phyloP scores from a whole-genome alignment of 2,113 vertebrate genomes.

The Loxodonta africana region DNA sequence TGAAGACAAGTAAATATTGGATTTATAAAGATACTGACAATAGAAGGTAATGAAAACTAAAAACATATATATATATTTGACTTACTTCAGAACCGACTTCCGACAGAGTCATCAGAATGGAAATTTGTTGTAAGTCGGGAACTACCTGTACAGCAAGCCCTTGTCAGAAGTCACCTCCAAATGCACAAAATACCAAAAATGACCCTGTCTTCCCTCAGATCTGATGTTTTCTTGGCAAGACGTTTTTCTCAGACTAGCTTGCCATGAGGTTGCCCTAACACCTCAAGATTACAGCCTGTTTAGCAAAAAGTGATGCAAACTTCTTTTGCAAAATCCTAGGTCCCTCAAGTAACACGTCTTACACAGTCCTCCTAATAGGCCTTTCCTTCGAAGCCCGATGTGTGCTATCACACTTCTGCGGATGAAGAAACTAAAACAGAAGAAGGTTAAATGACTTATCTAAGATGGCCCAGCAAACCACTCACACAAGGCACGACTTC shows the following conservation, averaged over 20 bases:
- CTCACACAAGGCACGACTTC: background rate
- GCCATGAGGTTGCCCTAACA: background rate
- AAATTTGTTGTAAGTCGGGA: background rate
- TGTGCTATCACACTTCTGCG: background rate
- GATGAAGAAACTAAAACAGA: background rate
- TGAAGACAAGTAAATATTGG: background rate
- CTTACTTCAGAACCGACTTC: background rate
- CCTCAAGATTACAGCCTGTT: background rate
- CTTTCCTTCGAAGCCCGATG: background rate
- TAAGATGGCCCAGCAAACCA: constrained; percentile 62
- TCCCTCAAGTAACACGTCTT: background rate
- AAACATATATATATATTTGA: background rate
- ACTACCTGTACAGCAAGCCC: background rate
- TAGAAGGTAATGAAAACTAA: background rate
- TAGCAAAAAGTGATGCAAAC: background rate
- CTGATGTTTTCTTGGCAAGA: background rate
- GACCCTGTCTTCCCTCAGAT: background rate
- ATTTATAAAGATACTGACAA: background rate
- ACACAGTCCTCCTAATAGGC: background rate
- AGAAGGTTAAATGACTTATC: constrained; percentile 37
- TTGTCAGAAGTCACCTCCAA: background rate
- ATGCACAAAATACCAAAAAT: background rate
- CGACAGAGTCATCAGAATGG: background rate
- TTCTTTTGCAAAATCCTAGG: background rate
- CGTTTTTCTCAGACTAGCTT: background rate